A percentile compares a stretch with the other conserved stretches of the same genome.
These are phyloP conservation scores for Aleiodes leptofemur DNA, from an alignment of 2,888 invertebrate species.

Conservation along the genomic window DNA sequence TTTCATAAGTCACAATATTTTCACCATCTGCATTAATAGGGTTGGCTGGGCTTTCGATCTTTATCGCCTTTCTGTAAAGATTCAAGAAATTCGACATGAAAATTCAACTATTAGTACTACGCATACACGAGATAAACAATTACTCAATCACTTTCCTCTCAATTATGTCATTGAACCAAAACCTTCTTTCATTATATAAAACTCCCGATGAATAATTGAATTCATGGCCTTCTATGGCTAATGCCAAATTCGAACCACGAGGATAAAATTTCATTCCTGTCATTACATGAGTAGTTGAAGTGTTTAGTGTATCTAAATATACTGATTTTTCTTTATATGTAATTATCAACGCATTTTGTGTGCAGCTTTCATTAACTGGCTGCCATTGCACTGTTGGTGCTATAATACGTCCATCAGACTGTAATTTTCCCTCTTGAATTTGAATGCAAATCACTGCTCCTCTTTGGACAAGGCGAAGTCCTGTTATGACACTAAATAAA, in stretches of 20 bases:
- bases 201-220: too few species aligned
- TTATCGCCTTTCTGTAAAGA: background rate
- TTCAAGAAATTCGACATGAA: background rate
- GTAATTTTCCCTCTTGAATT: background rate
- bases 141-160: too few species aligned
- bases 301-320: background rate
- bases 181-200: too few species aligned
- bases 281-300: too few species aligned
- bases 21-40: background rate
- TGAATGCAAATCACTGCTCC: background rate
- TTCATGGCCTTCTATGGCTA: too few species aligned
- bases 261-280: too few species aligned
- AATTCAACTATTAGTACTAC: background rate
- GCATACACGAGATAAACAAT: background rate
- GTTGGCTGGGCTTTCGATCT: background rate
- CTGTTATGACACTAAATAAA: background rate
- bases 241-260: too few species aligned
- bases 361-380: background rate
- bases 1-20: background rate
- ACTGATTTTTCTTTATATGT: background rate
- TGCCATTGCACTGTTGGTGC: background rate
- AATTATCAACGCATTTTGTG: background rate
- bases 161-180: too few species aligned
- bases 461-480: background rate
- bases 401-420: background rate